Conservation (phyloP, 2,888 invertebrate genomes). For the Plagodis dolabraria region DNA sequence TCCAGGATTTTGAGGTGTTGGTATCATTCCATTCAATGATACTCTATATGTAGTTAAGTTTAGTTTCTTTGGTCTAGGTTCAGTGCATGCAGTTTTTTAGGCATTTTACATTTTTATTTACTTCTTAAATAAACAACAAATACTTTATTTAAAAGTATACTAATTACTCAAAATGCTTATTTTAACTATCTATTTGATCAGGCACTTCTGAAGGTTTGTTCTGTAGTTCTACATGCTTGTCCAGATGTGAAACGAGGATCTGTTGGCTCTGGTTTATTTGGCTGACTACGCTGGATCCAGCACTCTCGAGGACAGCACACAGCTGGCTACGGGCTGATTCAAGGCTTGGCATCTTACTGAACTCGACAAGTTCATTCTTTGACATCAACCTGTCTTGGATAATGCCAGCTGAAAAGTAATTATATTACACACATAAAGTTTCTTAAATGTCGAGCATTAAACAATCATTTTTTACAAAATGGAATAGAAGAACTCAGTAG, state of each 20-base stretch:
- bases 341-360: slow-evolving; percentile 87
- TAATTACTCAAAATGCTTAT: slow-evolving; percentile 26
- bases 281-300: slow-evolving; percentile 86
- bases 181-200: slow-evolving; percentile 38
- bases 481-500: too few species aligned
- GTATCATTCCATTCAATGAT: too few species aligned
- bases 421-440: slow-evolving; percentile 5
- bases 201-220: slow-evolving; percentile 39
- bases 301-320: slow-evolving; percentile 88
- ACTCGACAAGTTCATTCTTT: slow-evolving; percentile 88
- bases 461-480: too few species aligned
- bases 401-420: slow-evolving; percentile 86
- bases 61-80: too few species aligned
- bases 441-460: neutral
- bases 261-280: slow-evolving; percentile 89
- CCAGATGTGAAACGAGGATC: slow-evolving; percentile 87
- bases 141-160: slow-evolving; percentile 40
- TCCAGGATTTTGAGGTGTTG: too few species aligned
- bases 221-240: slow-evolving; percentile 81
- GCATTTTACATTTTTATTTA: too few species aligned
- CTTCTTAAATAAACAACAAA: slow-evolving; percentile 24
- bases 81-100: too few species aligned
- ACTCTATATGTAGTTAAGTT: too few species aligned
- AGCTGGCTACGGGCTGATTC: slow-evolving; percentile 87
- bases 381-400: slow-evolving; percentile 88